A percentile compares a stretch with the other conserved stretches of the same genome.
phyloP scores from a whole-genome alignment of 2,113 vertebrate species.

The Casuarius casuarius region DNA sequence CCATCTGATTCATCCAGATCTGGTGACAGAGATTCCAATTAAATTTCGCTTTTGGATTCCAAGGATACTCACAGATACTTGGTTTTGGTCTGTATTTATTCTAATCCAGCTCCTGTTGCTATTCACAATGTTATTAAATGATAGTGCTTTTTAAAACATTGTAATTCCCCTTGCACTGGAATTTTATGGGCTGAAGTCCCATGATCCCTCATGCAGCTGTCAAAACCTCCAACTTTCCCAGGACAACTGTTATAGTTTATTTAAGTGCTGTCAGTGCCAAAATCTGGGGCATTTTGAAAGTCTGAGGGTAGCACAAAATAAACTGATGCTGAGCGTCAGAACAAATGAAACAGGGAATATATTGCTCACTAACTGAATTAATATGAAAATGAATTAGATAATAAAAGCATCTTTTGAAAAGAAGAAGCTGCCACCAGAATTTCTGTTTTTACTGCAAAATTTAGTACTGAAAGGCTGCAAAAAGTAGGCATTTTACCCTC shows the following conservation, averaged over 20 bases:
- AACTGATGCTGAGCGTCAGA: conserved; percentile 28
- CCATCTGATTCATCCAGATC: neutral
- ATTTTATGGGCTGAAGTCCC: conserved; percentile 47
- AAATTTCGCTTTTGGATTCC: neutral
- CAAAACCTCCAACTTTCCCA: conserved; percentile 71
- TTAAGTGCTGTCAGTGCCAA: conserved; percentile 53
- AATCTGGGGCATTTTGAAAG: conserved; percentile 56
- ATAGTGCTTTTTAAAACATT: conserved; percentile 25
- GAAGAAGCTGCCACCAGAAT: neutral
- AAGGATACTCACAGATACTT: neutral
- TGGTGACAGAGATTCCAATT: neutral
- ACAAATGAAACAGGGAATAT: conserved; percentile 13
- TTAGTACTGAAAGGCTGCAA: neutral
- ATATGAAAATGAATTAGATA: conserved; percentile 6
- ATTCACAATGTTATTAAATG: conserved; percentile 25
- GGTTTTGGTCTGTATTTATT: neutral
- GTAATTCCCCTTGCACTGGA: conserved; percentile 27
- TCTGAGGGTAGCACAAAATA: conserved; percentile 55
- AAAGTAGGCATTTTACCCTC: neutral
- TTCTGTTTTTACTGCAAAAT: conserved; percentile 10
- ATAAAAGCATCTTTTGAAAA: conserved; percentile 16
- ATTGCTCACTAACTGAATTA: conserved; percentile 20
- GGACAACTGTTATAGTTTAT: conserved; percentile 63
- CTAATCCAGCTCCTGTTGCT: neutral
- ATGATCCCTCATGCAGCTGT: conserved; percentile 60